Evolutionary conservation across 2,113 vertebrate genomes (phyloP).

Genomic region (Indicator maculatus): DNA sequence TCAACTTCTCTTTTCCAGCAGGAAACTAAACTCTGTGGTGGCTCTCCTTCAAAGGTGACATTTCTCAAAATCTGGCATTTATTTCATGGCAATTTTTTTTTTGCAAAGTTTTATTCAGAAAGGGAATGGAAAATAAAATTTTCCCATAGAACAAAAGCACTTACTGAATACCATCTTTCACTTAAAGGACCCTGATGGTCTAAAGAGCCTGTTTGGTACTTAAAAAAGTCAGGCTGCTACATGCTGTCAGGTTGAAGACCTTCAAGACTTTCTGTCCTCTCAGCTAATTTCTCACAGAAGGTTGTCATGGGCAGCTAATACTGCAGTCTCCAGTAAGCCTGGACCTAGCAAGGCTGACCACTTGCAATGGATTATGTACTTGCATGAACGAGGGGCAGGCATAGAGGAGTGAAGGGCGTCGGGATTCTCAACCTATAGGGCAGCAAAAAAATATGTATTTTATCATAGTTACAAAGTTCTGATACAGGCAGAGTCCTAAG

Average conservation of each 20-base stretch:
- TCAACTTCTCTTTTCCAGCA: neutral
- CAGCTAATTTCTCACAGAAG: neutral
- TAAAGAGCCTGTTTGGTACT: neutral
- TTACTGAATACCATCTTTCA: neutral
- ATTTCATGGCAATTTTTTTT: neutral
- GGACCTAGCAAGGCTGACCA: neutral
- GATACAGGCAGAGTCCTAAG: neutral
- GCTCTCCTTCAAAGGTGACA: neutral
- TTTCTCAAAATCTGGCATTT: neutral
- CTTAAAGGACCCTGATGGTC: neutral
- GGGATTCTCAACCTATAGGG: neutral
- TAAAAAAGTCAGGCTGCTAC: neutral
- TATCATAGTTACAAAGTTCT: neutral
- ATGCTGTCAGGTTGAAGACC: neutral
- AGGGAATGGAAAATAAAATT: neutral
- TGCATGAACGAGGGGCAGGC: neutral
- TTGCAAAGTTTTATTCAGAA: neutral
- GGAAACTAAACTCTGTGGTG: neutral
- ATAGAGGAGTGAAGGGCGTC: accelerated
- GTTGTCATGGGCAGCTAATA: neutral
- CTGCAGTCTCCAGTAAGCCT: no score
- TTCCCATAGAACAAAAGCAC: neutral
- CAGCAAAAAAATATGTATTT: neutral
- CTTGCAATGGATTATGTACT: neutral
- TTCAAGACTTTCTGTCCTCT: neutral